Conservation (phyloP, 2,113 vertebrate species). For the Zosterops lateralis region DNA sequence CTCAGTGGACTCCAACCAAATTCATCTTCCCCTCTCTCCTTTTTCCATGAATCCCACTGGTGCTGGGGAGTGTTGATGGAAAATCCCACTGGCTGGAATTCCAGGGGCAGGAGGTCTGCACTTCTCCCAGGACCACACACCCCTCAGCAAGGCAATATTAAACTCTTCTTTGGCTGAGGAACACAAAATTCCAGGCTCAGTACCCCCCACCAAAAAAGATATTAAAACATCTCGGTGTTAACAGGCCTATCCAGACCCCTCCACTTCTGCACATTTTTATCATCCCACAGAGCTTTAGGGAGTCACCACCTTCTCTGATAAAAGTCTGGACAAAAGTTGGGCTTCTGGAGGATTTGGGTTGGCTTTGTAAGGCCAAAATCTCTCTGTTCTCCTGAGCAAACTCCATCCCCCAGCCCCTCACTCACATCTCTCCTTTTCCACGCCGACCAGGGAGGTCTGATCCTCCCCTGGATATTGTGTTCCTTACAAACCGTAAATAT, state of each 20-base stretch:
- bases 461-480: neutral
- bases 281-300: neutral
- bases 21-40: neutral
- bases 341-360: neutral
- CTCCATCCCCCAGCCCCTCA: neutral
- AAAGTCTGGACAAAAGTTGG: neutral
- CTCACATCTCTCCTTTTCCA: neutral
- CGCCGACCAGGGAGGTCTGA: neutral
- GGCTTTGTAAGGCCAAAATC: neutral
- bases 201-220: neutral
- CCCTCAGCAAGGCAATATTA: neutral
- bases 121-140: neutral
- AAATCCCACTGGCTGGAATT: neutral
- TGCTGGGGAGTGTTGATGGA: neutral
- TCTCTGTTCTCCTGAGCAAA: neutral
- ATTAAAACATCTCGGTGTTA: accelerated
- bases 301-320: neutral
- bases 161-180: neutral
- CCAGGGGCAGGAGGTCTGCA: neutral
- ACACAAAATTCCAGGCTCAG: neutral
- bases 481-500: neutral
- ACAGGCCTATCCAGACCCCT: neutral
- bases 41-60: neutral
- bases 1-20: neutral
- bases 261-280: neutral